A percentile compares a stretch with the other conserved stretches of the same genome.
Evolutionary conservation across 2,113 vertebrate genomes (phyloP).

Genomic region (Corythornis madagascariensis): DNA sequence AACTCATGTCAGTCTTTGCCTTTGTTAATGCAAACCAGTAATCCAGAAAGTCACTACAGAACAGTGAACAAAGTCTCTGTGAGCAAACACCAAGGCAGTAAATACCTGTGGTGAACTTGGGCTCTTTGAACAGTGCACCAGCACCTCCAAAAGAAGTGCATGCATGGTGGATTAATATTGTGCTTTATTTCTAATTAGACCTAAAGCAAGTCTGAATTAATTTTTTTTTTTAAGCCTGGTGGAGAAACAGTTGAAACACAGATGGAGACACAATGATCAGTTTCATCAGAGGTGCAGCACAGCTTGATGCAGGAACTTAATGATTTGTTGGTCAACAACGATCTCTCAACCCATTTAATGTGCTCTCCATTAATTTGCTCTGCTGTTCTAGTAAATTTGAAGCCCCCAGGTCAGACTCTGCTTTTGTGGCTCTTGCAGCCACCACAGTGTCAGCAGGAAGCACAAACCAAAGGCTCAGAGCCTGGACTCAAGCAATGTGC

Average conservation of each 20-base stretch:
- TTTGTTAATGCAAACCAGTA: not conserved
- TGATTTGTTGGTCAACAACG: constrained; percentile 48
- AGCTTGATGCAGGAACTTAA: constrained; percentile 10
- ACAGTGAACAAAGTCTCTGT: not conserved
- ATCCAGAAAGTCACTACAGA: not conserved
- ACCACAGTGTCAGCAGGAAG: constrained; percentile 38
- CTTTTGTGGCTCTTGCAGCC: not conserved
- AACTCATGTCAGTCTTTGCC: not conserved
- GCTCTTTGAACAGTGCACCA: not conserved
- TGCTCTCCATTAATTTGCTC: constrained; percentile 16
- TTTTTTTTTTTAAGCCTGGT: not conserved
- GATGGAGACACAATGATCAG: not conserved
- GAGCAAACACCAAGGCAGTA: not conserved
- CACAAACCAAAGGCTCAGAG: not conserved
- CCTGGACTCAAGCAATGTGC: not conserved
- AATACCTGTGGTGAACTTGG: not conserved
- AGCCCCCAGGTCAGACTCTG: not conserved
- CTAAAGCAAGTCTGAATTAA: not conserved
- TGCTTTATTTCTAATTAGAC: not conserved
- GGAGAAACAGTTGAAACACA: not conserved
- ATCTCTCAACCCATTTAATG: not conserved
- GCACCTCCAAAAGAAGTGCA: not conserved
- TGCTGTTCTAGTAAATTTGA: not conserved
- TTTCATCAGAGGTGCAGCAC: not conserved
- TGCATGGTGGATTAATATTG: not conserved